These are phyloP conservation scores for Lepidotrigona ventralis DNA, from an alignment of 1,140 invertebrate species.

Conservation along the genomic window DNA sequence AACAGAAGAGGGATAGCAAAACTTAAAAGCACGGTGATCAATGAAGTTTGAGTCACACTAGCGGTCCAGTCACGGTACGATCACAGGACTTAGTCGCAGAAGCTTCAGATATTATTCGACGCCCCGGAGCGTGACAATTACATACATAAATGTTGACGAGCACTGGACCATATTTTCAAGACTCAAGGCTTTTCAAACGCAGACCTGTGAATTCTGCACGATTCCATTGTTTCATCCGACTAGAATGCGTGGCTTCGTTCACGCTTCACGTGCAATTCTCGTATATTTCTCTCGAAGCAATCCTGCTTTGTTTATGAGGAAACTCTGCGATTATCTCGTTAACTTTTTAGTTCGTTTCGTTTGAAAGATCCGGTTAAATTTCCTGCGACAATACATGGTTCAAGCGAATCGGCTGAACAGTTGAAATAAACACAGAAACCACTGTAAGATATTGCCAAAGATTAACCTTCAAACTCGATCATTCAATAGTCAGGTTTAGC, in stretches of 20 bases:
- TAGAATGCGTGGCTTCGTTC: background rate
- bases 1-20: background rate
- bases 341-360: too few species aligned
- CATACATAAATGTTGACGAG: constrained; percentile 17
- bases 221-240: constrained; percentile 16
- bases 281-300: background rate
- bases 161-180: constrained; percentile 34
- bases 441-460: too few species aligned
- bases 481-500: too few species aligned
- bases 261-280: background rate
- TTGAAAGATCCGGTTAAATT: too few species aligned
- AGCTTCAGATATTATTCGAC: background rate
- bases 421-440: too few species aligned
- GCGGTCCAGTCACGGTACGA: constrained; percentile 18
- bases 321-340: too few species aligned
- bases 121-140: constrained; percentile 5
- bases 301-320: background rate
- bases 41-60: constrained; percentile 26
- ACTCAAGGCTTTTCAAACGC: constrained; percentile 29
- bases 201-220: constrained; percentile 8
- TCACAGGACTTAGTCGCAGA: constrained; percentile 7
- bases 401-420: too few species aligned
- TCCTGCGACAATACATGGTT: too few species aligned
- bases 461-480: background rate
- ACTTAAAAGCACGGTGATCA: constrained; percentile 6